These are phyloP conservation scores for Pangasius krempfi DNA, from an alignment of 2,797 vertebrate genomes.

Conservation along the genomic window DNA sequence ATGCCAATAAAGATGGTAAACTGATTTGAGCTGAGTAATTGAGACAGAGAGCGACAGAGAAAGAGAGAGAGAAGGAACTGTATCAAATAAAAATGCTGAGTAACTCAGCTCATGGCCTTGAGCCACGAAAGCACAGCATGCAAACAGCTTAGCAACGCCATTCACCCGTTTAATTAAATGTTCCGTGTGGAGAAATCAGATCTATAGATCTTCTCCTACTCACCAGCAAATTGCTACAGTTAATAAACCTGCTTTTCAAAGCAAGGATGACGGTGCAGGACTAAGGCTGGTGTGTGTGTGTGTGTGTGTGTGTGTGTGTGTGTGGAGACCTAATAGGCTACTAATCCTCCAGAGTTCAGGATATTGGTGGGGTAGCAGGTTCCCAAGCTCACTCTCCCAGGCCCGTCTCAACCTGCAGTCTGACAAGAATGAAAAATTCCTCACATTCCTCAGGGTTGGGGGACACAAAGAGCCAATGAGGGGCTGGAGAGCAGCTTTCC, in stretches of 20 bases:
- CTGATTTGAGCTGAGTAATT: background rate
- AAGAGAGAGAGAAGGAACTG: background rate
- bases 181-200: constrained; percentile 52
- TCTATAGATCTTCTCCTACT: constrained; percentile 28
- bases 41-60: background rate
- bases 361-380: constrained; percentile 29
- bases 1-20: background rate
- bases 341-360: constrained; percentile 43
- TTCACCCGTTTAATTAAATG: constrained; percentile 57
- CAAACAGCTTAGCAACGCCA: constrained; percentile 60
- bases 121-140: constrained; percentile 57
- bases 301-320: constrained; percentile 28
- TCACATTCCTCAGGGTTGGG: constrained; percentile 73
- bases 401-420: constrained; percentile 78
- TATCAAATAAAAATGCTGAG: constrained; percentile 65
- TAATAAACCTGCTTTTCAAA: constrained; percentile 31
- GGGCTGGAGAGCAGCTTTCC: constrained; percentile 69
- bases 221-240: constrained; percentile 22
- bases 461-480: constrained; percentile 73
- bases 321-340: constrained; percentile 6
- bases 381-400: constrained; percentile 48
- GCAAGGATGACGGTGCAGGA: constrained; percentile 26
- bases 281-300: constrained; percentile 4
- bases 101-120: constrained; percentile 53
- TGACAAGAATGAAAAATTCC: constrained; percentile 76